These are phyloP conservation scores for Brachycybe producta DNA, from an alignment of 2,888 invertebrate genomes.

Conservation along the genomic window DNA sequence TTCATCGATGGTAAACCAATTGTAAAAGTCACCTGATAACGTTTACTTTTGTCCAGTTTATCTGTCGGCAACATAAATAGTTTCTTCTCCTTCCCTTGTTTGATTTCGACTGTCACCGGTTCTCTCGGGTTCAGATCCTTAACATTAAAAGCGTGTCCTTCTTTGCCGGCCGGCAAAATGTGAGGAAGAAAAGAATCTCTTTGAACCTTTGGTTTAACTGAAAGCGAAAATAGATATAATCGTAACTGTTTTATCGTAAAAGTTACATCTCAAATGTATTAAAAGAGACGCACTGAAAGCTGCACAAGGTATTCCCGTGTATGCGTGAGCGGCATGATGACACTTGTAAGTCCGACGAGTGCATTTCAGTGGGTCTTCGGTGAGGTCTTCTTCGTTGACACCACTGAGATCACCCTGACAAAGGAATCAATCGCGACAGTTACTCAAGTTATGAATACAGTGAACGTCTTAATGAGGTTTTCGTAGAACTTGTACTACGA, in stretches of 20 bases:
- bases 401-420: constrained; percentile 30
- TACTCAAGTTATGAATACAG: constrained; percentile 30
- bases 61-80: constrained; percentile 77
- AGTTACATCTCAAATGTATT: background rate
- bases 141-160: constrained; percentile 21
- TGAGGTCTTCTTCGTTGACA: constrained; percentile 14
- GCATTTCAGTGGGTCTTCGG: constrained; percentile 59
- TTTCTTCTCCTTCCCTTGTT: constrained; percentile 66
- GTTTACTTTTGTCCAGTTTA: constrained; percentile 70
- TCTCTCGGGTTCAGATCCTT: constrained; percentile 25
- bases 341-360: constrained; percentile 78
- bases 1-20: constrained; percentile 36
- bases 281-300: constrained; percentile 56
- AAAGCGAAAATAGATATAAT: background rate
- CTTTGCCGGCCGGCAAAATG: constrained; percentile 25
- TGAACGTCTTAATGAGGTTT: too few species aligned
- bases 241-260: background rate
- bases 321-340: constrained; percentile 80
- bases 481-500: too few species aligned
- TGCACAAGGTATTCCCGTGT: constrained; percentile 75
- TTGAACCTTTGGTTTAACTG: constrained; percentile 7
- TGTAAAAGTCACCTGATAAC: constrained; percentile 85
- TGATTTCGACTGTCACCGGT: constrained; percentile 52
- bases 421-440: constrained; percentile 33
- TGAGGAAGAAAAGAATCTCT: constrained; percentile 15